Evolutionary conservation across 35 echinoderm and acorn worm genomes (phyloP), one percentile per base, ranked within the genome.

Genomic region (Acanthaster planci): DNA sequence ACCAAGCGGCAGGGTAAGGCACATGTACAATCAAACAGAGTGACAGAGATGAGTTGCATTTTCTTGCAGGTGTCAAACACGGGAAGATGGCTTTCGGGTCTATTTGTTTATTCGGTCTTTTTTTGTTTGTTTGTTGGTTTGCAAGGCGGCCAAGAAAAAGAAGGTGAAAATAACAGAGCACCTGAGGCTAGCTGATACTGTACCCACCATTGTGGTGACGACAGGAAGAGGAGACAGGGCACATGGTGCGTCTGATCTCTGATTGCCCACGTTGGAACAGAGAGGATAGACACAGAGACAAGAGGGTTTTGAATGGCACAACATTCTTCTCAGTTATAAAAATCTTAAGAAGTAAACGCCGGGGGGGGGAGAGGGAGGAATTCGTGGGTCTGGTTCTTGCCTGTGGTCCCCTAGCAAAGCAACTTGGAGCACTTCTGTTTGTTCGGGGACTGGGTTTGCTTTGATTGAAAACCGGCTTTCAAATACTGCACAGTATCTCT

Each of bases 171-270:
- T 23, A 72, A 72, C 18, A 4, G 64, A 72, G 30, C 64, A 72
- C 64, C 64, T 31, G 64, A 14, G 22, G 64, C 29, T 31, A 72
- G 64, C 34, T 72, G 29, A 72, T 47, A 34, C 30, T 72, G 64
- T 72, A 72, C 64, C 64, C 64, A 72, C 64, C 64, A 72, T 72
- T 72, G 64, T 72, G 64, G 64, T 72, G 64, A 72, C 64, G 19
- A 72, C 64, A 72, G 64, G 64, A 31, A 72, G 64, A 31, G 64
- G 64, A 34, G 64, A 72, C 26, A 72, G 26, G 3, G 23, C 23
- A 72, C 64, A 34, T 72, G 42, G 42, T 47, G 42, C 42, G 42
- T 34, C 64, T 72, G 64, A 35, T 72, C 64, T 72, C 64, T 72
- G 64, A 31, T 72, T 72, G 18, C 34, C 34, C 64, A 26, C 64